These are phyloP conservation scores for Heliopora coerulea DNA, from an alignment of 92 coral and sea anemone genomes.

Conservation along the genomic window DNA sequence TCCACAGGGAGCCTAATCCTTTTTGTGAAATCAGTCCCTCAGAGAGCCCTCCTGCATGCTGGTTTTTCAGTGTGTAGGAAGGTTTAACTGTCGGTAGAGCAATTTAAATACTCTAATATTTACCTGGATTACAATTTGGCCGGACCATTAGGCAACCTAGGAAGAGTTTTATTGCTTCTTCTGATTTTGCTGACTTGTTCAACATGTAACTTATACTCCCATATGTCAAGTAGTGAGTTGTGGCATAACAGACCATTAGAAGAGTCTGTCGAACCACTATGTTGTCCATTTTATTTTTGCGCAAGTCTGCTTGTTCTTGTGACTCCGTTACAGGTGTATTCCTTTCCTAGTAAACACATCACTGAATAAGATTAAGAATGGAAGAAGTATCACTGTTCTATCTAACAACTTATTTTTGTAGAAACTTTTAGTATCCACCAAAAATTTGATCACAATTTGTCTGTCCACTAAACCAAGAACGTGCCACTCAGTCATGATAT, in stretches of 20 bases:
- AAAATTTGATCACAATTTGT: not conserved
- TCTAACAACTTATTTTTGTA: no score
- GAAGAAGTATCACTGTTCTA: no score
- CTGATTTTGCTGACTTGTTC: conserved; percentile 48
- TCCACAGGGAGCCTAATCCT: no score
- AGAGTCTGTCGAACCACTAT: conserved; percentile 71
- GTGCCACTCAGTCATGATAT: no score
- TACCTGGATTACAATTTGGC: conserved; percentile 21
- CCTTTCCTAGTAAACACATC: conserved; percentile 30
- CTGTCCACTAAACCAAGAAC: not conserved
- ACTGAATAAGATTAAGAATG: no score
- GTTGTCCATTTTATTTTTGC: conserved; percentile 62
- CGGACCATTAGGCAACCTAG: conserved; percentile 53
- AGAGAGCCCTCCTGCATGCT: no score
- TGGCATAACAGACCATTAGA: conserved; percentile 76
- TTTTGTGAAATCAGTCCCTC: no score
- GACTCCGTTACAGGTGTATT: conserved; percentile 1
- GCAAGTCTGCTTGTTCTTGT: conserved; percentile 55
- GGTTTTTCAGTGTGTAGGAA: no score
- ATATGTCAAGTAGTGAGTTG: conserved; percentile 58
- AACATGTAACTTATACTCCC: conserved; percentile 55
- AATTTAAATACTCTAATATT: no score
- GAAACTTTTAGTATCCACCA: no score
- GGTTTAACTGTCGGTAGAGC: no score
- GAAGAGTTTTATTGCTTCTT: conserved; percentile 44